Percentiles rank a stretch among this genome's conserved stretches.
Conservation (phyloP, 2,113 vertebrate species). For the Oostethus manadensis region DNA sequence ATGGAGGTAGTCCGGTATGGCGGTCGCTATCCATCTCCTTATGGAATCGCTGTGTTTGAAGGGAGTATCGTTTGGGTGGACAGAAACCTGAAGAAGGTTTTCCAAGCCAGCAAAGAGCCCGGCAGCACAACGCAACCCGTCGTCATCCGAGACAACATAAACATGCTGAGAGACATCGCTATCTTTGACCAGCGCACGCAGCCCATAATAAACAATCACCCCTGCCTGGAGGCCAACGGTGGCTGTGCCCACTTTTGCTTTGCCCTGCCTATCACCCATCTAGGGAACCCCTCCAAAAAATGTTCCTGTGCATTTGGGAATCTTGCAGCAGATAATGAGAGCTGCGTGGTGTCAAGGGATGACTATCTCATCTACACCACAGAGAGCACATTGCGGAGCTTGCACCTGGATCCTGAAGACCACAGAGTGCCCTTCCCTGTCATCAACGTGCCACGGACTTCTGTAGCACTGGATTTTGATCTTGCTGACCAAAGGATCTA, state of each 20-base stretch:
- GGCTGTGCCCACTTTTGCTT: constrained; percentile 92
- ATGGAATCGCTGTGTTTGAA: constrained; percentile 86
- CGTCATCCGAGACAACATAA: constrained; percentile 88
- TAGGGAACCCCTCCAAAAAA: constrained; percentile 60
- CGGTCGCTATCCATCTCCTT: constrained; percentile 91
- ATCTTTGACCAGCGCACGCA: constrained; percentile 80
- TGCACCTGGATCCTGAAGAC: constrained; percentile 83
- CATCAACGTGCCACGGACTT: constrained; percentile 77
- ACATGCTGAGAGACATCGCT: constrained; percentile 87
- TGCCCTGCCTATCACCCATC: constrained; percentile 69
- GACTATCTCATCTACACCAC: constrained; percentile 88
- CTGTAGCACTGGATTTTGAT: constrained; percentile 89
- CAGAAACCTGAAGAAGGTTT: constrained; percentile 92
- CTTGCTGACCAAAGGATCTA: constrained; percentile 82
- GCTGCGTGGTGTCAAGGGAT: constrained; percentile 81
- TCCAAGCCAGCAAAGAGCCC: constrained; percentile 90
- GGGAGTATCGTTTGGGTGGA: constrained; percentile 94
- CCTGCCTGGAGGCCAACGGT: constrained; percentile 82
- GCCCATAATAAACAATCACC: constrained; percentile 81
- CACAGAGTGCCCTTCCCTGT: constrained; percentile 84
- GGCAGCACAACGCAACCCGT: constrained; percentile 76
- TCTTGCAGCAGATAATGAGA: constrained; percentile 75
- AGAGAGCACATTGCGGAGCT: constrained; percentile 83
- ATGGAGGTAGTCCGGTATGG: constrained; percentile 85
- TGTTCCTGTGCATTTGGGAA: constrained; percentile 90